Percentiles rank a stretch among this genome's conserved stretches.
These are phyloP conservation scores for Tiliacea aurago DNA, from an alignment of 2,888 invertebrate genomes.

Conservation along the genomic window DNA sequence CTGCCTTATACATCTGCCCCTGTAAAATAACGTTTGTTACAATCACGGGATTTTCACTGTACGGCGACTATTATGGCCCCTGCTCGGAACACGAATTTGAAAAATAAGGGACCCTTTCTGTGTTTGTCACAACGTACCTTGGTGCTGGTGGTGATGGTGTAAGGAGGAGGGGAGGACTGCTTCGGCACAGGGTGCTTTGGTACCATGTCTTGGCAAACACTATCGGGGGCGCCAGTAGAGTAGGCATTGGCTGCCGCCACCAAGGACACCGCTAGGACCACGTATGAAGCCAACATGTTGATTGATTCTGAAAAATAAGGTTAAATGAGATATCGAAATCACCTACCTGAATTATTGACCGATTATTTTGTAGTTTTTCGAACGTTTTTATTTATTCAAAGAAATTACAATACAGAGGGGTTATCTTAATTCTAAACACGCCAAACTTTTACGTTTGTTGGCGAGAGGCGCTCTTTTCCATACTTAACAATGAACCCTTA, in stretches of 20 bases:
- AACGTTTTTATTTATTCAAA: no score
- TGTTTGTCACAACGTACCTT: conserved; percentile 77
- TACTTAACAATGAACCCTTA: no score
- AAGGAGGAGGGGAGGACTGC: conserved; percentile 91
- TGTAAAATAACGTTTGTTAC: background rate
- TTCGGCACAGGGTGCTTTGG: conserved; percentile 92
- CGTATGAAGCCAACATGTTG: conserved; percentile 78
- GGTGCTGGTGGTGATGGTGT: conserved; percentile 87
- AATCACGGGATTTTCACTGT: background rate
- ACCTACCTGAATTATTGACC: background rate
- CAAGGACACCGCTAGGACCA: conserved; percentile 73
- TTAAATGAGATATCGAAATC: conserved; percentile 15
- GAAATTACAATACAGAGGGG: no score
- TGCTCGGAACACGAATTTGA: background rate
- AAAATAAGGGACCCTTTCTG: no score
- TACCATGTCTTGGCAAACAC: conserved; percentile 92
- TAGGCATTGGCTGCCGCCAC: conserved; percentile 85
- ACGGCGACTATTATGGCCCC: background rate
- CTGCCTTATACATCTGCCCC: background rate
- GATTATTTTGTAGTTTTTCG: background rate
- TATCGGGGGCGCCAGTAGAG: conserved; percentile 92
- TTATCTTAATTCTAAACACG: no score
- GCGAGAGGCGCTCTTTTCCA: no score
- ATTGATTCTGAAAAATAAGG: conserved; percentile 42
- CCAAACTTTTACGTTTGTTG: no score